Conservation (phyloP, 2,797 vertebrate genomes). For the Acanthurus tractus region DNA sequence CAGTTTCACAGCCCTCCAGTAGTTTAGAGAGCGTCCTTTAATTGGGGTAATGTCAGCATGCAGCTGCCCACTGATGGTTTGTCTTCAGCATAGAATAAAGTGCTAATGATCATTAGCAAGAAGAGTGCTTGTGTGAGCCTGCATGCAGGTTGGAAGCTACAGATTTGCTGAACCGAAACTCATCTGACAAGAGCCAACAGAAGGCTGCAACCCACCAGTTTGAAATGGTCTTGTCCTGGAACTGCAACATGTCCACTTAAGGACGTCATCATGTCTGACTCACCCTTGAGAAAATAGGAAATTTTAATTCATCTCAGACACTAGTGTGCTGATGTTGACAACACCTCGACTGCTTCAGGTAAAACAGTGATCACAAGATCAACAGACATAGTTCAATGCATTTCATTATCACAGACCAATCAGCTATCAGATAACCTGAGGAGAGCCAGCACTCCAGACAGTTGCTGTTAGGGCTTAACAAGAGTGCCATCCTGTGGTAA, state of each 20-base stretch:
- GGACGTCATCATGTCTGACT: not conserved
- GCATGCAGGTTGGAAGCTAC: not conserved
- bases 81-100: not conserved
- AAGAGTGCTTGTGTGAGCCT: not conserved
- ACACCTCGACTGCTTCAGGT: not conserved
- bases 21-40: not conserved
- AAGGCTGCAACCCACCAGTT: not conserved
- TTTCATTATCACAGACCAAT: conserved; percentile 3
- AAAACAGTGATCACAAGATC: not conserved
- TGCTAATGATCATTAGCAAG: not conserved
- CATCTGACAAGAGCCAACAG: not conserved
- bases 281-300: not conserved
- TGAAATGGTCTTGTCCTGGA: not conserved
- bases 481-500: conserved; percentile 87
- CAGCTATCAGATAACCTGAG: conserved; percentile 22
- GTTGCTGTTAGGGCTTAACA: conserved; percentile 68
- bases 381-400: not conserved
- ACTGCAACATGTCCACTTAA: not conserved
- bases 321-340: not conserved
- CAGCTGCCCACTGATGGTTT: not conserved
- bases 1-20: not conserved
- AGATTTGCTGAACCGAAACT: not conserved
- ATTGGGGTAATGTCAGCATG: not conserved
- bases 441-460: not conserved
- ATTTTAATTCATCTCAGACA: not conserved